Conservation (phyloP, 2,797 vertebrate species). For the Sebastes hubbsi region DNA sequence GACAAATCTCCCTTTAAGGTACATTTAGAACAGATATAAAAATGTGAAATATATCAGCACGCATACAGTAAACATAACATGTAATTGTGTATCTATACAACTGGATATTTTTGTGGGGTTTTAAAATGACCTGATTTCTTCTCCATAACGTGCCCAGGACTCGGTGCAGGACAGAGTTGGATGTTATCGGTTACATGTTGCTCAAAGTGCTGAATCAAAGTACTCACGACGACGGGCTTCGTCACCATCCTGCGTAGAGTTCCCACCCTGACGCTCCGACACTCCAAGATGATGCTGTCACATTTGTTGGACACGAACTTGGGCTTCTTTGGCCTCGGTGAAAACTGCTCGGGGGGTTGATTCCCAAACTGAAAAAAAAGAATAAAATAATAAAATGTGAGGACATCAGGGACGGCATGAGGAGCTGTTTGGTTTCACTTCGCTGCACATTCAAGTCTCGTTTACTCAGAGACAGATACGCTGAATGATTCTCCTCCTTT, state of each 20-base stretch:
- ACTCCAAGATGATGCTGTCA: conserved; percentile 91
- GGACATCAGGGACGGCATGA: not conserved
- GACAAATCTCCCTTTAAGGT: no score
- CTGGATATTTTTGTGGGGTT: no score
- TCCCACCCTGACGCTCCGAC: conserved; percentile 93
- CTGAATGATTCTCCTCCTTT: not conserved
- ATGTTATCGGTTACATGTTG: no score
- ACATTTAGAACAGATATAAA: no score
- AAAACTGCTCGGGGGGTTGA: conserved; percentile 77
- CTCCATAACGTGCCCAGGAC: no score
- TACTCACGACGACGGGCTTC: conserved; percentile 93
- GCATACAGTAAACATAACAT: no score
- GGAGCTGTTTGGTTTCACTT: not conserved
- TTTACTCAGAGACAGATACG: not conserved
- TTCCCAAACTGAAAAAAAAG: conserved; percentile 86
- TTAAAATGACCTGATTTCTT: no score
- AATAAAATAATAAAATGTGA: not conserved
- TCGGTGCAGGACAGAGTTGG: no score
- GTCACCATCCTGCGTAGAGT: conserved; percentile 89
- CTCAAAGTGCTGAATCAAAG: not conserved
- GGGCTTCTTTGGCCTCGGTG: conserved; percentile 64
- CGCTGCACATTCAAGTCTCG: not conserved
- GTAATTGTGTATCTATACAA: no score
- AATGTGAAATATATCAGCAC: no score
- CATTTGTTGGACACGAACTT: conserved; percentile 55